phyloP scores from a whole-genome alignment of 2,797 vertebrate genomes.

The Channa striata region DNA sequence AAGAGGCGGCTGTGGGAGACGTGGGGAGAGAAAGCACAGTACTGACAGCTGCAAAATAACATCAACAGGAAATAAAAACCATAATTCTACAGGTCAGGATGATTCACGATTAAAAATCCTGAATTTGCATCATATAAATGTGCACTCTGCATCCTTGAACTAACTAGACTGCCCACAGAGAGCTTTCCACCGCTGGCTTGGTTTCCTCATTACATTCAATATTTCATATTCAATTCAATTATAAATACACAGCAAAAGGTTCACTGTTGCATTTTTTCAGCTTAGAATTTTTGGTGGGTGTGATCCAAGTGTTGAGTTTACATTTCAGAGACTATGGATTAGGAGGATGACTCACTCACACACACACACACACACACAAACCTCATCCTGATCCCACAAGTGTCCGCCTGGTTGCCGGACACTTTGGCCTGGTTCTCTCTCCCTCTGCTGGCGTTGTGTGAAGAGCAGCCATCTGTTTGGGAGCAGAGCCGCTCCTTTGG shows the following conservation, averaged over 20 bases:
- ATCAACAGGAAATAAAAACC: conserved; percentile 7
- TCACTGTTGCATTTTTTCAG: conserved; percentile 16
- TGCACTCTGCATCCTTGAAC: conserved; percentile 20
- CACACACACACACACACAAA: neutral
- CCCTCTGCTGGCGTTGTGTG: conserved; percentile 54
- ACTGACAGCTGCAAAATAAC: conserved; percentile 8
- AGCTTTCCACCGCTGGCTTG: conserved; percentile 17
- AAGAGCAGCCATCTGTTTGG: conserved; percentile 75
- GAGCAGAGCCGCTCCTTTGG: conserved; percentile 67
- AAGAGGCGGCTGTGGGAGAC: conserved; percentile 4
- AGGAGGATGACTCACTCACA: conserved; percentile 6
- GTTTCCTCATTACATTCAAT: conserved; percentile 55
- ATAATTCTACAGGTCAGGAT: conserved; percentile 12
- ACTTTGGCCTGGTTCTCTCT: conserved; percentile 34
- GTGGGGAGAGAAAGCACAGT: neutral
- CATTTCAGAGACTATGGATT: conserved; percentile 14
- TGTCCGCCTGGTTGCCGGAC: conserved; percentile 30
- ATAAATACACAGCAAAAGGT: conserved; percentile 26
- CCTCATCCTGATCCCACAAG: neutral
- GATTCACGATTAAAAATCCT: conserved; percentile 30
- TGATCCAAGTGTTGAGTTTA: conserved; percentile 21
- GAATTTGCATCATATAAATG: conserved; percentile 27
- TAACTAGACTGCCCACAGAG: conserved; percentile 22
- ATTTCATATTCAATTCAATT: conserved; percentile 58
- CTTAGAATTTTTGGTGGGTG: neutral